Conservation (phyloP, 2,797 vertebrate genomes). For the Chelmon rostratus region DNA sequence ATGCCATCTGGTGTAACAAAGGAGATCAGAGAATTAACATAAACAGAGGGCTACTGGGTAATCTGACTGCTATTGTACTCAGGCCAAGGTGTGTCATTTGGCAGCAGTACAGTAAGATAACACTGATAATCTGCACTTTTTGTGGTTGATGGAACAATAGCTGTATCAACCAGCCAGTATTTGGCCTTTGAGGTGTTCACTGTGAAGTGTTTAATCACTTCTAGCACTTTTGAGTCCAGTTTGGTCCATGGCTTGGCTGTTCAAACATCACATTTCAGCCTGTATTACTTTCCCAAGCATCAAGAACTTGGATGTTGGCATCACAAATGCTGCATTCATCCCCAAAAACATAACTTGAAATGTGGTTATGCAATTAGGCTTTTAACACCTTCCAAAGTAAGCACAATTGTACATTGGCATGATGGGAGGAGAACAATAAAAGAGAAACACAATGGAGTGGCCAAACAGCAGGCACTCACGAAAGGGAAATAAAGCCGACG, state of each 20-base stretch:
- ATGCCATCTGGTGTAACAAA: slow-evolving; percentile 26
- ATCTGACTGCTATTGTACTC: slow-evolving; percentile 34
- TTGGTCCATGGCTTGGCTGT: slow-evolving; percentile 15
- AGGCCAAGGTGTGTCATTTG: slow-evolving; percentile 57
- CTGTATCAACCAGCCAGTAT: slow-evolving; percentile 19
- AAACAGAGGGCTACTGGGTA: slow-evolving; percentile 20
- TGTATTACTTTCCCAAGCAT: slow-evolving; percentile 50
- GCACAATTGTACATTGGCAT: slow-evolving; percentile 41
- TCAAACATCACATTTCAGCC: slow-evolving; percentile 22
- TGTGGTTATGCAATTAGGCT: slow-evolving; percentile 52
- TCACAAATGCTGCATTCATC: slow-evolving; percentile 1
- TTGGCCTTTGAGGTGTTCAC: slow-evolving; percentile 28
- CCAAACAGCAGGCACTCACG: slow-evolving; percentile 61
- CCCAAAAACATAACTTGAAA: slow-evolving; percentile 37
- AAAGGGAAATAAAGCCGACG: slow-evolving; percentile 69
- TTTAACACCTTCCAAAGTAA: slow-evolving; percentile 69
- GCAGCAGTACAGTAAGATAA: slow-evolving; percentile 43
- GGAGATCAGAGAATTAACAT: slow-evolving; percentile 31
- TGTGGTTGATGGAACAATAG: slow-evolving; percentile 3
- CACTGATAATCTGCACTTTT: slow-evolving; percentile 34
- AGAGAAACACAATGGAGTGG: slow-evolving; percentile 69
- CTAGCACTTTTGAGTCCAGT: slow-evolving; percentile 24
- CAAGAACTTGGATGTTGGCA: slow-evolving; percentile 14
- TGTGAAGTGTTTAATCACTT: slow-evolving; percentile 18
- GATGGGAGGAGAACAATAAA: slow-evolving; percentile 72